Conservation (phyloP, 2,888 invertebrate genomes). For the Meloe dianella region DNA sequence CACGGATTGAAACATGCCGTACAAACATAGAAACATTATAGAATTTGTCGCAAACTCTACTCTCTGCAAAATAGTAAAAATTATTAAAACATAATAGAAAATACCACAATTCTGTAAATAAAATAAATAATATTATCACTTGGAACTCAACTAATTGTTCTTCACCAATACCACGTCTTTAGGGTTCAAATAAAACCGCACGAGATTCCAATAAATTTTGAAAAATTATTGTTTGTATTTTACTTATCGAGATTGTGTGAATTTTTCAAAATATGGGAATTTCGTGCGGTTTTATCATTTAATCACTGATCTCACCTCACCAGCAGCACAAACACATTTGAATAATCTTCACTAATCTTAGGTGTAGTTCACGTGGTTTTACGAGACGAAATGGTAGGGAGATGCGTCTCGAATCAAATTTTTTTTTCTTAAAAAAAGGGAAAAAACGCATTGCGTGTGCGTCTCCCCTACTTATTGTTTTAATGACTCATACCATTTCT, state of each 20-base stretch:
- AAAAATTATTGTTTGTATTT: no score
- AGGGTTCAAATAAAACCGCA: slow-evolving; percentile 45
- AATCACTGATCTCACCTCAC: slow-evolving; percentile 18
- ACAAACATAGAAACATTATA: neutral
- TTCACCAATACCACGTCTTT: slow-evolving; percentile 35
- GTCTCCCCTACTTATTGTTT: slow-evolving; percentile 34
- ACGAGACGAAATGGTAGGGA: slow-evolving; percentile 17
- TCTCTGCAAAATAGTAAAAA: neutral
- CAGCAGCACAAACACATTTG: slow-evolving; percentile 28
- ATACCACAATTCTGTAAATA: neutral
- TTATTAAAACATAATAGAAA: neutral
- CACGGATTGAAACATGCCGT: neutral
- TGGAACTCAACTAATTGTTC: slow-evolving; percentile 43
- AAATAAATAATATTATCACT: slow-evolving; percentile 25
- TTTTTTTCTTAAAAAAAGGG: neutral
- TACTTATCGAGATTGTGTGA: slow-evolving; percentile 8
- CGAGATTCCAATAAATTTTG: slow-evolving; percentile 36
- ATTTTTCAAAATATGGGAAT: slow-evolving; percentile 26
- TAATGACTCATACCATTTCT: slow-evolving; percentile 36
- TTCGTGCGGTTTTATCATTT: slow-evolving; percentile 39
- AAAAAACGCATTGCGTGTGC: slow-evolving; percentile 41
- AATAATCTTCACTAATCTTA: slow-evolving; percentile 15
- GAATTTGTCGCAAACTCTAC: neutral
- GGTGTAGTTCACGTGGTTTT: slow-evolving; percentile 26
- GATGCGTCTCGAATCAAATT: slow-evolving; percentile 17